Conservation (phyloP, 2,797 vertebrate genomes). For the Phaenicophaeus curvirostris region DNA sequence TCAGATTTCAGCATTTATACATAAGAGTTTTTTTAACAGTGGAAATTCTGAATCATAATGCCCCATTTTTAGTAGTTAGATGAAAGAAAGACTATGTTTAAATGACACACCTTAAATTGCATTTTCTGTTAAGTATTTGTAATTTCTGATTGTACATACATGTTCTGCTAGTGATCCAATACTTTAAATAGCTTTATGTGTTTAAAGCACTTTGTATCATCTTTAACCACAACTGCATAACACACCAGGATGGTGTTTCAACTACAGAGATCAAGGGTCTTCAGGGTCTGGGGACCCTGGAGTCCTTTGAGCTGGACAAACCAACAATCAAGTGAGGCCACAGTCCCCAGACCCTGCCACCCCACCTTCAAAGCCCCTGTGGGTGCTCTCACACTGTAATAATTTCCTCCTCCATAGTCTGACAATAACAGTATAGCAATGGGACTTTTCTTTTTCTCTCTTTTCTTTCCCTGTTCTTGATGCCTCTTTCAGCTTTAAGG, state of each 20-base stretch:
- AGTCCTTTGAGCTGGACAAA: not conserved
- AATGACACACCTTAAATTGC: not conserved
- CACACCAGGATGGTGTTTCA: constrained; percentile 74
- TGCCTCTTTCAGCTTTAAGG: constrained; percentile 63
- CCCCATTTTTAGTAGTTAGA: not conserved
- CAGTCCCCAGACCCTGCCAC: not conserved
- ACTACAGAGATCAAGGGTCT: constrained; percentile 72
- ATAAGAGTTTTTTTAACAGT: not conserved
- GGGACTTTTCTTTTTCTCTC: not conserved
- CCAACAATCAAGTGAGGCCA: not conserved
- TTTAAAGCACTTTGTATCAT: constrained; percentile 36
- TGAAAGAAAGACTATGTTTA: not conserved
- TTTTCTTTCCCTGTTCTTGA: not conserved
- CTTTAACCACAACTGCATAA: constrained; percentile 71
- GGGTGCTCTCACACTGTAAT: not conserved
- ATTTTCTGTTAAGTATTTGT: not conserved
- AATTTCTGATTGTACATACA: not conserved
- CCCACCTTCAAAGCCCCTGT: constrained; percentile 35
- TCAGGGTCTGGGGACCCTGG: constrained; percentile 27
- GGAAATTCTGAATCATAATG: not conserved
- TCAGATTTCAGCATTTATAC: not conserved
- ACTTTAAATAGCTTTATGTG: not conserved
- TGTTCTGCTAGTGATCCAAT: not conserved
- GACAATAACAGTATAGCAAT: constrained; percentile 8
- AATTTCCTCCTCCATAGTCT: constrained; percentile 55